These are phyloP conservation scores for Grus americana DNA, from an alignment of 2,113 vertebrate species.

Conservation along the genomic window DNA sequence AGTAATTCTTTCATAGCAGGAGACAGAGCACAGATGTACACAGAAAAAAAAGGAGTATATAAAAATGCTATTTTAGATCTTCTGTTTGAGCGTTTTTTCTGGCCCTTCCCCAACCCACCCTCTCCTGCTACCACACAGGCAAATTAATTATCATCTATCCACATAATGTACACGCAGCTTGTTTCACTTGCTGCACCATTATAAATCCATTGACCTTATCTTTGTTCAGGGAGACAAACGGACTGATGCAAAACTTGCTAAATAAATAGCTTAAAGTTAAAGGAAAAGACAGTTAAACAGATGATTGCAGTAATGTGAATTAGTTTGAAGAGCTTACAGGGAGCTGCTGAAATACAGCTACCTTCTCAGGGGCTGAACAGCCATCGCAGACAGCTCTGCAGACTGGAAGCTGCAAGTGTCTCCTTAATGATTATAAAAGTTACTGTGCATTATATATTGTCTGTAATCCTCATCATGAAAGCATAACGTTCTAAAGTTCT, in stretches of 20 bases:
- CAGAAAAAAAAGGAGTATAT: background rate
- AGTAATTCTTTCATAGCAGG: background rate
- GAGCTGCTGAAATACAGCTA: background rate
- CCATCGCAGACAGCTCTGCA: background rate
- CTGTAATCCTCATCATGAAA: background rate
- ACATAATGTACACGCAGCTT: rapidly evolving
- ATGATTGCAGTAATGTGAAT: background rate
- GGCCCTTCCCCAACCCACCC: background rate
- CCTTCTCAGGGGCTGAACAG: background rate
- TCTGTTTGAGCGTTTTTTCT: background rate
- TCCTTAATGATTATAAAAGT: background rate
- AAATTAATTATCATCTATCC: background rate
- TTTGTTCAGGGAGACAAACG: background rate
- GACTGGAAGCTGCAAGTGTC: background rate
- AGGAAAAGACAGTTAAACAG: conserved; percentile 1
- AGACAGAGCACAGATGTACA: background rate
- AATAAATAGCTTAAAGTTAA: background rate
- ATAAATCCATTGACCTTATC: background rate
- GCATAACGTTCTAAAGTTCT: background rate
- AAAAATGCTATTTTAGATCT: background rate
- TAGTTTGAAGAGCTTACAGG: background rate
- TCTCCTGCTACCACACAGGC: background rate
- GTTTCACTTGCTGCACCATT: background rate
- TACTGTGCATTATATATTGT: background rate
- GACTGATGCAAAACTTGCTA: background rate